Conservation (phyloP, 2,113 vertebrate species). For the Sigmodon hispidus region DNA sequence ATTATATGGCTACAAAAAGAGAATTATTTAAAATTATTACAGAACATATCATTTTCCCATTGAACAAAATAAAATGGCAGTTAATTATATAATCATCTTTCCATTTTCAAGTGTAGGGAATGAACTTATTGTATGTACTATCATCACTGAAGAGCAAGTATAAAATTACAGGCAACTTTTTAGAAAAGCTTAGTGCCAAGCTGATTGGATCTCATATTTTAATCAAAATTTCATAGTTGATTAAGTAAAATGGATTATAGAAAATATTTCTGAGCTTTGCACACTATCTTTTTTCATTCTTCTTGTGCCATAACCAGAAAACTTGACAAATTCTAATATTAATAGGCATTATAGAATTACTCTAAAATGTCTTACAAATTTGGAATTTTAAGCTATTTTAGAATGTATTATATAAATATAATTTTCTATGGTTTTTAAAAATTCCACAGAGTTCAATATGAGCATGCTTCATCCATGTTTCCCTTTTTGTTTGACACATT, state of each 20-base stretch:
- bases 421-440: background rate
- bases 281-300: background rate
- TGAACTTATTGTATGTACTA: background rate
- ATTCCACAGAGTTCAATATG: background rate
- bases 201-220: background rate
- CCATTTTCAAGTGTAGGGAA: background rate
- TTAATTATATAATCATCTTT: background rate
- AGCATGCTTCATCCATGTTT: background rate
- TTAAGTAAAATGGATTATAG: background rate
- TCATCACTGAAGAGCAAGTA: background rate
- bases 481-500: slow-evolving; percentile 31
- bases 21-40: background rate
- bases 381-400: background rate
- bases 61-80: background rate
- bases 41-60: slow-evolving; percentile 14
- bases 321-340: background rate
- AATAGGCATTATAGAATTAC: background rate
- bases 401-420: background rate
- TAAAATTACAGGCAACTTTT: background rate
- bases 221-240: background rate
- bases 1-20: background rate
- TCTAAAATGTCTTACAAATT: background rate
- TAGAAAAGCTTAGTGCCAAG: background rate
- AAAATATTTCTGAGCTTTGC: background rate
- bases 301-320: background rate